Evolutionary conservation across 2,113 vertebrate genomes (phyloP).

Genomic region (Microcebus ravelobensis): DNA sequence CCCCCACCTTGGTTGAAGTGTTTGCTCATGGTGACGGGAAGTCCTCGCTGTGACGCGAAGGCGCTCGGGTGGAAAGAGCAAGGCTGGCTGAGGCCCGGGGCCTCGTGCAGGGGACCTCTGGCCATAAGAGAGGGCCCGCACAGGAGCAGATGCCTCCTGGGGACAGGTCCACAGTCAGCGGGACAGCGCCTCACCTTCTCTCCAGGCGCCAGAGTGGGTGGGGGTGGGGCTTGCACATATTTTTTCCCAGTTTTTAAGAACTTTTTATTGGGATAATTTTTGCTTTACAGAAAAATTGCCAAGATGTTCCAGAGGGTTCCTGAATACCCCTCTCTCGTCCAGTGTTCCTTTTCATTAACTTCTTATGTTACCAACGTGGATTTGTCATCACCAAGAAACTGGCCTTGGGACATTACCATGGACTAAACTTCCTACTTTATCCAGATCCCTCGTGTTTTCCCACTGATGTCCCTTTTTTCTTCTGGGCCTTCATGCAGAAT

Average conservation of each 20-base stretch:
- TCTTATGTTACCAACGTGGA: accelerated
- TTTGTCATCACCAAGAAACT: not conserved
- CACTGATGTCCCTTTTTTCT: not conserved
- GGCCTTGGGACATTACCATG: accelerated
- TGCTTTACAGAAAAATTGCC: not conserved
- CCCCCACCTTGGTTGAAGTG: not conserved
- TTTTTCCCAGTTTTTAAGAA: not conserved
- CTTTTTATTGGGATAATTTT: not conserved
- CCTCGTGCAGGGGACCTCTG: not conserved
- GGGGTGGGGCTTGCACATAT: not conserved
- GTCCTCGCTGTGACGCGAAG: not conserved
- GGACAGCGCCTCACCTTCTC: not conserved
- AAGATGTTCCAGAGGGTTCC: not conserved
- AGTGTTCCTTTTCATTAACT: accelerated
- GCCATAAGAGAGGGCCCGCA: not conserved
- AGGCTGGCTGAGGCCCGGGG: not conserved
- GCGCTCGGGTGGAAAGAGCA: not conserved
- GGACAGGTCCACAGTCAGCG: accelerated
- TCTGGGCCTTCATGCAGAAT: not conserved
- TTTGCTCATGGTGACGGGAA: not conserved
- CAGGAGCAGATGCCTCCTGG: not conserved
- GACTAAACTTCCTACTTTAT: not conserved
- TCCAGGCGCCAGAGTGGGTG: not conserved
- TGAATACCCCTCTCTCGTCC: accelerated
- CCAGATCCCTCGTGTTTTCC: not conserved